Percentiles rank a stretch among this genome's conserved stretches.
Conservation (phyloP, 1,140 invertebrate species). For the Psix sp. region DNA sequence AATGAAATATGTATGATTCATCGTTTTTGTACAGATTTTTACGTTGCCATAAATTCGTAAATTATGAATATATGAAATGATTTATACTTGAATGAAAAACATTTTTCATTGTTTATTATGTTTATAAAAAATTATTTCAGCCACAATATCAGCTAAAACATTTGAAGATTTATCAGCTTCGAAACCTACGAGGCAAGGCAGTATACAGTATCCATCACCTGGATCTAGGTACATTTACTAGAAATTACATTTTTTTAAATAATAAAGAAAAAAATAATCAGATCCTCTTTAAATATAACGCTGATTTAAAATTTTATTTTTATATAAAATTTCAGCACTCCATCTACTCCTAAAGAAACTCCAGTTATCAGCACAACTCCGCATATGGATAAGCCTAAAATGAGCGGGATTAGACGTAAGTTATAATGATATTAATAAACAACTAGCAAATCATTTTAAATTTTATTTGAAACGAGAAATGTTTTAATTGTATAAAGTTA, state of each 20-base stretch:
- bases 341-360: constrained; percentile 39
- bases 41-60: no score
- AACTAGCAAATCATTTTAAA: no score
- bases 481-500: no score
- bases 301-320: not conserved
- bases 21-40: not conserved
- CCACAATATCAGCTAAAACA: constrained; percentile 42
- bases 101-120: no score
- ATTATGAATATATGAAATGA: no score
- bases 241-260: not conserved
- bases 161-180: constrained; percentile 53
- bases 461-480: no score
- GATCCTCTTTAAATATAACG: no score
- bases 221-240: constrained; percentile 23
- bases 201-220: constrained; percentile 23
- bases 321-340: constrained; percentile 30
- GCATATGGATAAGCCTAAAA: constrained; percentile 45
- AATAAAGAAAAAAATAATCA: no score
- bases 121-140: no score
- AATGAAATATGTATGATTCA: not conserved
- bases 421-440: no score
- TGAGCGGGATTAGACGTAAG: constrained; percentile 55
- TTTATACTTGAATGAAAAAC: no score
- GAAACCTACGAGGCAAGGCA: constrained; percentile 46
- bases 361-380: constrained; percentile 12